Conservation (phyloP, 1,140 invertebrate genomes). For the Polyergus mexicanus region DNA sequence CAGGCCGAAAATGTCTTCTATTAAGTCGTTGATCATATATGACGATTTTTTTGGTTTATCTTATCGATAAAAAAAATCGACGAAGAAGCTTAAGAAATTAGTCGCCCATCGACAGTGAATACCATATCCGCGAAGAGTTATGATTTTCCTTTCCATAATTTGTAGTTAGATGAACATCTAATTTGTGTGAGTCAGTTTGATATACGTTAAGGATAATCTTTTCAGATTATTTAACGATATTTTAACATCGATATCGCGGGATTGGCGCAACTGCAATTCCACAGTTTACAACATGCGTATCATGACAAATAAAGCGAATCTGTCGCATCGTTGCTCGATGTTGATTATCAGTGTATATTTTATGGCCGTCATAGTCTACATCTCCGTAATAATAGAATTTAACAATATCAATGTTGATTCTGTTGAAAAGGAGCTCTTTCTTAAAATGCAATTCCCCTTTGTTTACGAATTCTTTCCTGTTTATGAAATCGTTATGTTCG, state of each 20-base stretch:
- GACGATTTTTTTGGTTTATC: background rate
- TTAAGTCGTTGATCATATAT: background rate
- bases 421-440: constrained; percentile 4
- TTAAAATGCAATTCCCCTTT: constrained; percentile 54
- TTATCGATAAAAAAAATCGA: background rate
- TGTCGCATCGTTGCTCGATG: constrained; percentile 29
- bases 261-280: constrained; percentile 5
- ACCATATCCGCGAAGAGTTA: background rate
- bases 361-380: constrained; percentile 12
- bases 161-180: background rate
- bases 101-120: too few relatives aligned
- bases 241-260: constrained; percentile 37
- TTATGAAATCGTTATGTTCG: constrained; percentile 24
- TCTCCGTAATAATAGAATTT: constrained; percentile 16
- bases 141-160: background rate
- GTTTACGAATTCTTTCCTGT: constrained; percentile 11
- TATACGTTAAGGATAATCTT: background rate
- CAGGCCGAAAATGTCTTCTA: background rate
- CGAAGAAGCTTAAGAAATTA: background rate
- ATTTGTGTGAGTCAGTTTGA: too few relatives aligned
- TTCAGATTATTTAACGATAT: constrained; percentile 50
- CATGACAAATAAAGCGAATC: constrained; percentile 31
- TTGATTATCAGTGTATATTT: constrained; percentile 3
- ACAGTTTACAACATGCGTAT: background rate
- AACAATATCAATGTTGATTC: background rate